phyloP scores from a whole-genome alignment of 2,888 invertebrate species.

The Clanis bilineata region DNA sequence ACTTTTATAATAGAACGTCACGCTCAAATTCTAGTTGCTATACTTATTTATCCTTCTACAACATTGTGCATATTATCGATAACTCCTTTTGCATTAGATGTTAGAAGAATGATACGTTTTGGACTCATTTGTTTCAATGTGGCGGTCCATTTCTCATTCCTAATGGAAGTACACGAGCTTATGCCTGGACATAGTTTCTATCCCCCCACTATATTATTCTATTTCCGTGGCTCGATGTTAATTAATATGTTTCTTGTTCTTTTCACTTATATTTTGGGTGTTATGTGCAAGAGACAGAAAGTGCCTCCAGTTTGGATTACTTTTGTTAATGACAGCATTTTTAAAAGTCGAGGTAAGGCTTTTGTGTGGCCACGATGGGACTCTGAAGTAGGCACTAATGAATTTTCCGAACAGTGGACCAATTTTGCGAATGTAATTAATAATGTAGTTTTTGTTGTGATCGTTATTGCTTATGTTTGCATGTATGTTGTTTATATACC shows the following conservation, averaged over 20 bases:
- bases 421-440: constrained; percentile 44
- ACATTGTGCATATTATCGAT: constrained; percentile 40
- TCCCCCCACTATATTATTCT: constrained; percentile 45
- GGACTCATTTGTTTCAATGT: constrained; percentile 41
- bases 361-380: constrained; percentile 41
- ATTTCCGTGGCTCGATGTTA: constrained; percentile 42
- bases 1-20: constrained; percentile 48
- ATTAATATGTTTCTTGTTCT: constrained; percentile 35
- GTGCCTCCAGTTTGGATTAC: constrained; percentile 33
- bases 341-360: constrained; percentile 28
- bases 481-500: constrained; percentile 41
- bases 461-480: constrained; percentile 35
- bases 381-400: constrained; percentile 19
- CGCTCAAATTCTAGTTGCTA: constrained; percentile 37
- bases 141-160: constrained; percentile 40
- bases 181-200: constrained; percentile 40
- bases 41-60: constrained; percentile 43
- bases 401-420: constrained; percentile 34
- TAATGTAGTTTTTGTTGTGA: constrained; percentile 28
- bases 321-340: constrained; percentile 35
- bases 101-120: constrained; percentile 34
- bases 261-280: constrained; percentile 36
- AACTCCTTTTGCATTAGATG: constrained; percentile 39
- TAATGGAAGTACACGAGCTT: constrained; percentile 30
- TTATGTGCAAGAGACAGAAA: constrained; percentile 28